Evolutionary conservation across 2,797 vertebrate species (phyloP).

Genomic region (Diglossa cyanea): DNA sequence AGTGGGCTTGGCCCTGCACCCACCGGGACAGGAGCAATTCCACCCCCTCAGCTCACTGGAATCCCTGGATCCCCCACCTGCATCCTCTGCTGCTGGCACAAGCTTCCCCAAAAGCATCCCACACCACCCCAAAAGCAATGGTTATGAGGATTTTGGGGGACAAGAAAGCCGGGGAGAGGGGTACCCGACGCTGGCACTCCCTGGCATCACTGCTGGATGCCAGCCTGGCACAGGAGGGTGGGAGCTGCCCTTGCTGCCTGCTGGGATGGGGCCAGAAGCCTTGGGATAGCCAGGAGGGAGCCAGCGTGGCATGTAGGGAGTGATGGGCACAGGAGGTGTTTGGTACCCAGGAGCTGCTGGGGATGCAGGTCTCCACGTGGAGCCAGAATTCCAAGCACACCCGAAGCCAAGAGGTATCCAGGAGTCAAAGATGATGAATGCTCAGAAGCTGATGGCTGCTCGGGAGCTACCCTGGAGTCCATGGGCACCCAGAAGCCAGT

Average conservation of each 20-base stretch:
- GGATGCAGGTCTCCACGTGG: not conserved
- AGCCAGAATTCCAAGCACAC: not conserved
- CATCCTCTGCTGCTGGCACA: not conserved
- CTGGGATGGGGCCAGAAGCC: not conserved
- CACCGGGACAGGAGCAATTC: not conserved
- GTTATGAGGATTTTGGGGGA: not conserved
- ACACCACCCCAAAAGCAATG: not conserved
- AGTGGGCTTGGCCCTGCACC: not conserved
- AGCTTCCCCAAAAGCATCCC: not conserved
- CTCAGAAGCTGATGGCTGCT: not conserved
- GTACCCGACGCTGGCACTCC: accelerated
- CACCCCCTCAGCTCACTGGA: not conserved
- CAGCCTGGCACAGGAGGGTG: not conserved
- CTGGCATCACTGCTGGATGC: not conserved
- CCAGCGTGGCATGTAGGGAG: not conserved
- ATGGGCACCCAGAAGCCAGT: accelerated
- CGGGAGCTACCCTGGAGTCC: not conserved
- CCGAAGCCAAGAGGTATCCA: not conserved
- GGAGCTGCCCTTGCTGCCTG: not conserved
- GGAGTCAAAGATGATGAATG: not conserved
- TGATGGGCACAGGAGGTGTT: not conserved
- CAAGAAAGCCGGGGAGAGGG: not conserved
- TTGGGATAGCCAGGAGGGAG: not conserved
- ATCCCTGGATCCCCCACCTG: not conserved
- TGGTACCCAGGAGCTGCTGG: not conserved